Evolutionary conservation across 2,888 invertebrate species (phyloP).

Genomic region (Busseola fusca): DNA sequence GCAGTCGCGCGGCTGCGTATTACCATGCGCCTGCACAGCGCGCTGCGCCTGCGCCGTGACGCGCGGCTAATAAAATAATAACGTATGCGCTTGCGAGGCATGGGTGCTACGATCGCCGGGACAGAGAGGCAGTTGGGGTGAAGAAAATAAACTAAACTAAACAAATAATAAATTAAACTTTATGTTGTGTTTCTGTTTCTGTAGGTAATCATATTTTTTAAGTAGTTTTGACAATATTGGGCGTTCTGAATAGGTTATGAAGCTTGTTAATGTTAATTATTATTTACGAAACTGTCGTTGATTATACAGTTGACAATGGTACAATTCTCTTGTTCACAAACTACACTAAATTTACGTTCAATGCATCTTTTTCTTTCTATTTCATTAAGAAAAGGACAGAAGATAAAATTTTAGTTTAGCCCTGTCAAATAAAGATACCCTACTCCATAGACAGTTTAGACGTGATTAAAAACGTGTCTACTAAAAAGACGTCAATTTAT

Average conservation of each 20-base stretch:
- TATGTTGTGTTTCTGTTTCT: background rate
- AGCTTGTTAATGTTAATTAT: background rate
- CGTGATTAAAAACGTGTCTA: too few species aligned
- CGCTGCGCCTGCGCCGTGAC: constrained; percentile 72
- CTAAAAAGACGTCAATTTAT: too few species aligned
- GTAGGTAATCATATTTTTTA: background rate
- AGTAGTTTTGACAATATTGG: background rate
- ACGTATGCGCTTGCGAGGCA: constrained; percentile 66
- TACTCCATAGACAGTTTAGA: too few species aligned
- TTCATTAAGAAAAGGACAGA: too few species aligned
- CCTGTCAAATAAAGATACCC: too few species aligned
- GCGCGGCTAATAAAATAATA: constrained; percentile 72
- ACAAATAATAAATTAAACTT: too few species aligned
- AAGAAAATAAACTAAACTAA: too few species aligned
- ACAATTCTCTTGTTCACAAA: too few species aligned
- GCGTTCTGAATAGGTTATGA: background rate
- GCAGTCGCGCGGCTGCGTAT: constrained; percentile 65
- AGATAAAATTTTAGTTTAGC: too few species aligned
- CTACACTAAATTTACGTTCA: too few species aligned
- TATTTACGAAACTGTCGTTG: background rate
- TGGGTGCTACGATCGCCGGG: constrained; percentile 61
- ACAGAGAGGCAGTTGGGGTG: constrained; percentile 66
- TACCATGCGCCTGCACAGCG: constrained; percentile 74
- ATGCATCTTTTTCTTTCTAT: too few species aligned
- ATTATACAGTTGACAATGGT: too few species aligned